These are phyloP conservation scores for Papilio aristodemus DNA, from an alignment of 1,140 invertebrate species.

Conservation along the genomic window DNA sequence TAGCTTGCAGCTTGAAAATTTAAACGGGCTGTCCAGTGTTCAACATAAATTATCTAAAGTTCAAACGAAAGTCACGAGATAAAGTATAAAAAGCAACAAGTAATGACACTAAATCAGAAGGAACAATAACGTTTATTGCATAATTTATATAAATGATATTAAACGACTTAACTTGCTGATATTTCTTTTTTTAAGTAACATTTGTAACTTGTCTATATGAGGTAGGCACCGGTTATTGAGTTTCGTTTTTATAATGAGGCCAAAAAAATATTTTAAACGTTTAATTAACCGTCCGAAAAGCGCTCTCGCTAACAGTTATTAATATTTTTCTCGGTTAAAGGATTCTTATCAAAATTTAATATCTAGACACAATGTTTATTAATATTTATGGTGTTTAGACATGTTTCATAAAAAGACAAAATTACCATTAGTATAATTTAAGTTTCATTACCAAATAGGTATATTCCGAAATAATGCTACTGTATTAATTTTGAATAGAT, in stretches of 20 bases:
- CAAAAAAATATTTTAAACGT: constrained; percentile 51
- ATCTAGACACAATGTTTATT: not conserved
- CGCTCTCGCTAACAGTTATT: constrained; percentile 36
- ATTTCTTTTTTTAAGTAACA: not conserved
- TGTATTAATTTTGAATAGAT: too few relatives aligned
- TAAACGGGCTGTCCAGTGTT: constrained; percentile 36
- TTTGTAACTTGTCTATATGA: not conserved
- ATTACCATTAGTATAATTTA: too few relatives aligned
- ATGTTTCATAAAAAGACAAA: too few relatives aligned
- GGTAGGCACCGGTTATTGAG: constrained; percentile 23
- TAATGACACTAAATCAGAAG: constrained; percentile 1
- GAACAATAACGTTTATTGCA: constrained; percentile 14
- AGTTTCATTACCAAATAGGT: too few relatives aligned
- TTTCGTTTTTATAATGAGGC: constrained; percentile 62
- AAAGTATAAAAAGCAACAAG: constrained; percentile 8
- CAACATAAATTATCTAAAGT: constrained; percentile 35
- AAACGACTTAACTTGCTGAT: too few relatives aligned
- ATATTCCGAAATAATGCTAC: too few relatives aligned
- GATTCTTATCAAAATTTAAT: constrained; percentile 3
- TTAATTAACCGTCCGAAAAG: constrained; percentile 55
- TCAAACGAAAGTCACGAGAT: constrained; percentile 26
- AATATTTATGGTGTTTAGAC: too few relatives aligned
- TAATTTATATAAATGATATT: too few relatives aligned
- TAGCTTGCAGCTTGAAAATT: constrained; percentile 42
- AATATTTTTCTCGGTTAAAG: constrained; percentile 23